phyloP scores from a whole-genome alignment of 1,140 invertebrate species.

The Tetraneura akinire region DNA sequence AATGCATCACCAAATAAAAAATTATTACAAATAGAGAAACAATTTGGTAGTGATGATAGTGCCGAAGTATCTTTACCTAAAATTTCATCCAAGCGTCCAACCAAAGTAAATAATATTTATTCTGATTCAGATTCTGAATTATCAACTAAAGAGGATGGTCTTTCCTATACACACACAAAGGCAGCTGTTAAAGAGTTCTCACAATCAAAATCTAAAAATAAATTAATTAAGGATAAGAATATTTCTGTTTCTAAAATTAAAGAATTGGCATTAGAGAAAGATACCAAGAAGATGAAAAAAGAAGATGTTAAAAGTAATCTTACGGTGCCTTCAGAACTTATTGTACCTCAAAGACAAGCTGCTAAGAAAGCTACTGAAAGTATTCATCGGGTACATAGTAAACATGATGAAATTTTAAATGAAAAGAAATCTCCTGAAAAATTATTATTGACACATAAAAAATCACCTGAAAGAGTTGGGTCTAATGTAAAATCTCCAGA shows the following conservation, averaged over 20 bases:
- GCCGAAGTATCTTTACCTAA: conserved; percentile 66
- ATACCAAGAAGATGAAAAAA: conserved; percentile 65
- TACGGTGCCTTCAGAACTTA: conserved; percentile 72
- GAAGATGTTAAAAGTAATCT: conserved; percentile 65
- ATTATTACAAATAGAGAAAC: conserved; percentile 68
- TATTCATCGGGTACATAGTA: conserved; percentile 63
- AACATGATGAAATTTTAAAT: conserved; percentile 45
- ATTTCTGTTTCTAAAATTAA: conserved; percentile 58
- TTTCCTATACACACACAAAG: conserved; percentile 71
- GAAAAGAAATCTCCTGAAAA: conserved; percentile 59
- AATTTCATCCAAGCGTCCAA: conserved; percentile 56
- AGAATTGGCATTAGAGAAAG: conserved; percentile 55
- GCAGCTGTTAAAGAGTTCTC: conserved; percentile 81
- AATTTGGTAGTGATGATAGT: conserved; percentile 63
- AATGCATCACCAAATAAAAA: conserved; percentile 63
- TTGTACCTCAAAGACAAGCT: conserved; percentile 87
- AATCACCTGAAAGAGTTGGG: conserved; percentile 54
- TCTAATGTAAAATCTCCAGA: conserved; percentile 45
- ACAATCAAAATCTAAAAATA: conserved; percentile 52
- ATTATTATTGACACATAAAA: conserved; percentile 58
- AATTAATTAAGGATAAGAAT: conserved; percentile 36
- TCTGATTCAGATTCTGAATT: conserved; percentile 70
- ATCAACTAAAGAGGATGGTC: conserved; percentile 59
- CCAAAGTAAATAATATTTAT: conserved; percentile 62
- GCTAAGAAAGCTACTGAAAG: conserved; percentile 72